Evolutionary conservation across 2,113 vertebrate genomes (phyloP), one percentile per base, ranked within the genome.

Genomic region (Oxygymnocypris stewartii): DNA sequence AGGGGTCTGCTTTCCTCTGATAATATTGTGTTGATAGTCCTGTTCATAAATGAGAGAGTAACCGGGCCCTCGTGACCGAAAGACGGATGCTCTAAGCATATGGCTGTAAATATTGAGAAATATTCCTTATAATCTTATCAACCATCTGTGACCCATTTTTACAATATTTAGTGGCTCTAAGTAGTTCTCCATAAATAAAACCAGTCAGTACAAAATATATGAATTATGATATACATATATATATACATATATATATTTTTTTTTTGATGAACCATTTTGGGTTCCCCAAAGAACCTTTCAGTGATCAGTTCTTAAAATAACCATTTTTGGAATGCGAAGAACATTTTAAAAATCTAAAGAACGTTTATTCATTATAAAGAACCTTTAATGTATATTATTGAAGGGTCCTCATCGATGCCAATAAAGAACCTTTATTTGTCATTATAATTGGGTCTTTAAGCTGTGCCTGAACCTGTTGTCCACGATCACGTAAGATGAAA

Each of bases 1-100:
- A 16, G 59, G 47, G 51, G 67, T 74, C 84, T 89, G 88, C 31
- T 81, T 59, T 87, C n/a, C 49, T 78, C 81, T 61, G 88, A 89
- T 87, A 85, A 89, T 84, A 73, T 75, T 82, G 78, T 84, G 31
- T 25, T n/a, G 82, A 84, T 84, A 59, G 75, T 74, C 74, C 59
- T 44, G 40, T 25, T 84, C 82, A 74, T 31, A 54, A 75, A 84
- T 57, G 69, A 77, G 67, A 88, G 67, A 69, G 88, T 86, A 74
- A 80, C 35, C 69, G 31, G 71, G 76, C 57, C 77, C 63, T 23
- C 28, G 18, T 47, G 42, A 49, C 25, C 65, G 47, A 82, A 51
- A 47, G 63, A 51, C 78, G 35, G 78, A 23, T 79, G 35, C 54
- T 73, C 69, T 2, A 2, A 54, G 47, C 16, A 78, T 51, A 49